phyloP scores from a whole-genome alignment of 2,888 invertebrate species.

The Ochropleura plecta region DNA sequence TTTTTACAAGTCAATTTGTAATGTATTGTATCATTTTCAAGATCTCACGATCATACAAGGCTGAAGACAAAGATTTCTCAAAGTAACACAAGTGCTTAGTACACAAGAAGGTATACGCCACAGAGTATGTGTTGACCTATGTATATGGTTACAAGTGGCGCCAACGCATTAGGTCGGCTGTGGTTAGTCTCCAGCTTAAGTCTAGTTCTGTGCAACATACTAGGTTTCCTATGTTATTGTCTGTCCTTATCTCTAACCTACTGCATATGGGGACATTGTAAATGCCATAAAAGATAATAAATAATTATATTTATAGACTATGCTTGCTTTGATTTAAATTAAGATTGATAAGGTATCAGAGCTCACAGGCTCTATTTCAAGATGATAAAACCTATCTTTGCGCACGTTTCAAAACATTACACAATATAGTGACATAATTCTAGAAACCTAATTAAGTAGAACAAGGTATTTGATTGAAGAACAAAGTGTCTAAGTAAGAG shows the following conservation, averaged over 20 bases:
- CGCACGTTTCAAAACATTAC: constrained; percentile 33
- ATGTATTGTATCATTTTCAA: constrained; percentile 27
- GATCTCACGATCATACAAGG: constrained; percentile 7
- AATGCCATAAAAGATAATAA: constrained; percentile 22
- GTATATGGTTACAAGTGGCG: constrained; percentile 57
- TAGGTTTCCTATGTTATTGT: constrained; percentile 41
- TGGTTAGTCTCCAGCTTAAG: constrained; percentile 41
- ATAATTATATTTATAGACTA: constrained; percentile 33
- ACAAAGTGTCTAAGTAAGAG: constrained; percentile 51
- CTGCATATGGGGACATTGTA: constrained; percentile 27
- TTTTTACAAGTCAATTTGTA: constrained; percentile 25
- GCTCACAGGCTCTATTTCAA: constrained; percentile 34
- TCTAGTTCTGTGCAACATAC: constrained; percentile 29
- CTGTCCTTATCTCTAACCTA: constrained; percentile 40
- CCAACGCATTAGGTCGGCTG: constrained; percentile 45
- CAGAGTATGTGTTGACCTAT: constrained; percentile 43
- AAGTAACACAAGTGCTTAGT: constrained; percentile 5
- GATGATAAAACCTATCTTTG: constrained; percentile 18
- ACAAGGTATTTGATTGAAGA: constrained; percentile 36
- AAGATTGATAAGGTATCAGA: constrained; percentile 46
- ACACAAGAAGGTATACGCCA: constrained; percentile 29
- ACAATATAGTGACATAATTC: constrained; percentile 27
- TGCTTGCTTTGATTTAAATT: constrained; percentile 32
- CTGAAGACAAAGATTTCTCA: constrained; percentile 10
- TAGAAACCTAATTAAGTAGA: constrained; percentile 36